A percentile compares a stretch with the other conserved stretches of the same genome.
Conservation (phyloP, 2,797 vertebrate species). For the Trichosurus vulpecula region DNA sequence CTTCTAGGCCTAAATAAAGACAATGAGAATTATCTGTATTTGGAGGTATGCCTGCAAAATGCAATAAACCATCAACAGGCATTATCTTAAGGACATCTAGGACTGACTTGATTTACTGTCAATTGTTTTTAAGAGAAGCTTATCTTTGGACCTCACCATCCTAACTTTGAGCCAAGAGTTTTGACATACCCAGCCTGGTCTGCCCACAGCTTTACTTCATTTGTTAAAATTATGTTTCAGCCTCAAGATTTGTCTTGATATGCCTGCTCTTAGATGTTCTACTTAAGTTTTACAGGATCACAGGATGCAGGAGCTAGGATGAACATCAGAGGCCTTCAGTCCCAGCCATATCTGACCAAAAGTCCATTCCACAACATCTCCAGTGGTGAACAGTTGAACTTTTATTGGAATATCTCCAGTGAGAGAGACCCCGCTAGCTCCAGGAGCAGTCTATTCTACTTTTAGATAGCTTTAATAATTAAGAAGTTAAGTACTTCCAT, state of each 20-base stretch:
- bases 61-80: not conserved
- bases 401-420: not conserved
- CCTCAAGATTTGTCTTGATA: not conserved
- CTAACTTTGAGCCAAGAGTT: not conserved
- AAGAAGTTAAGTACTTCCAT: not conserved
- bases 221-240: not conserved
- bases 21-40: not conserved
- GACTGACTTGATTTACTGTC: not conserved
- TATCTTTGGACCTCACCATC: not conserved
- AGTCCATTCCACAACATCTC: not conserved
- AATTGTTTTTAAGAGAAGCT: not conserved
- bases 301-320: not conserved
- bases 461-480: not conserved
- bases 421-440: not conserved
- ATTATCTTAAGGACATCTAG: not conserved
- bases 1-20: not conserved
- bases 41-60: not conserved
- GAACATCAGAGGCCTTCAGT: not conserved
- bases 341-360: not conserved
- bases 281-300: not conserved
- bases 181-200: not conserved
- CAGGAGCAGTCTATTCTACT: not conserved
- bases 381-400: not conserved
- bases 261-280: not conserved
- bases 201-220: not conserved